phyloP scores from a whole-genome alignment of 2,888 invertebrate genomes.

The Lasioglossum zephyrum region DNA sequence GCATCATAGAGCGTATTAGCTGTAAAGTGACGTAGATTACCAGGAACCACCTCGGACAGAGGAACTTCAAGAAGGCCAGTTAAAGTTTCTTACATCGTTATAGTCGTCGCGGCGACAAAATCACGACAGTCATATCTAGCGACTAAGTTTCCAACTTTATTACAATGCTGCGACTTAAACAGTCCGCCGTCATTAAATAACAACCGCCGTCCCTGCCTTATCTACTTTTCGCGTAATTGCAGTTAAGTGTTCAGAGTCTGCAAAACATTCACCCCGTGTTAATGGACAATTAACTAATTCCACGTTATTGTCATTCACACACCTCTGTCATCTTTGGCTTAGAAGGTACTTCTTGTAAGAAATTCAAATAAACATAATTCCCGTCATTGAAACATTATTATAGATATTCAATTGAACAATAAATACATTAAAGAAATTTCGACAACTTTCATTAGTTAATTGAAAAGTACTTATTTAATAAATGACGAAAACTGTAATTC shows the following conservation, averaged over 20 bases:
- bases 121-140: constrained; percentile 1
- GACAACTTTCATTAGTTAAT: no score
- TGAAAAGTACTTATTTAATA: no score
- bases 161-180: constrained; percentile 24
- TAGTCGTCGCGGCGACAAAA: background rate
- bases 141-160: constrained; percentile 30
- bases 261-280: background rate
- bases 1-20: background rate
- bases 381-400: background rate
- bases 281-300: background rate
- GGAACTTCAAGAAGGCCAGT: constrained; percentile 27
- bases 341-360: background rate
- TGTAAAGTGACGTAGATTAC: constrained; percentile 5
- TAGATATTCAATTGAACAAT: background rate
- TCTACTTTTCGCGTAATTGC: background rate
- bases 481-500: no score
- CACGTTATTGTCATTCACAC: background rate
- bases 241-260: background rate
- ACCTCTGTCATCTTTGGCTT: background rate
- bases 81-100: constrained; percentile 26
- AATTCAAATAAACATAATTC: background rate
- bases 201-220: background rate
- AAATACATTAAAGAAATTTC: no score
- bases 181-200: constrained; percentile 26
- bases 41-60: constrained; percentile 7